Evolutionary conservation across 2,888 invertebrate genomes (phyloP).

Genomic region (Drosophila hawaiiensis): DNA sequence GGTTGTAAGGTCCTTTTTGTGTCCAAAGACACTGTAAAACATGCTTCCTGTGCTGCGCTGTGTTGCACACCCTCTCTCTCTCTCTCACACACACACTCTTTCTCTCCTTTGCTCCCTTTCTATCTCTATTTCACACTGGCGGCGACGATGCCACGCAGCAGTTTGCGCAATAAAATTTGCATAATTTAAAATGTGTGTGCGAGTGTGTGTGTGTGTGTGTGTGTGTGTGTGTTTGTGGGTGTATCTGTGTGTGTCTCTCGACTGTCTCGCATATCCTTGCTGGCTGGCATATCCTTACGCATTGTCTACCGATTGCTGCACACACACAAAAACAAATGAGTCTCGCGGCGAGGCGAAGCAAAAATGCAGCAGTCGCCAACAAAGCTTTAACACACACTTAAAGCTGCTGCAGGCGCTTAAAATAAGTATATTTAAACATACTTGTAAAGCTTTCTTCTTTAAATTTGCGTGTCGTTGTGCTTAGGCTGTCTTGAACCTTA

Average conservation of each 20-base stretch:
- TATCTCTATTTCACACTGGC: slow-evolving; percentile 20
- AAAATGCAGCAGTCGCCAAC: slow-evolving; percentile 45
- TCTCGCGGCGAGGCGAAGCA: slow-evolving; percentile 42
- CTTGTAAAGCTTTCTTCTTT: slow-evolving; percentile 14
- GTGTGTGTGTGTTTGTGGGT: slow-evolving; percentile 40
- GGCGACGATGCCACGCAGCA: slow-evolving; percentile 73
- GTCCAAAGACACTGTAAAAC: slow-evolving; percentile 67
- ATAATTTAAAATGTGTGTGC: slow-evolving; percentile 83
- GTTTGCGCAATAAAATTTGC: slow-evolving; percentile 85
- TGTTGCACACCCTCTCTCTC: slow-evolving; percentile 6
- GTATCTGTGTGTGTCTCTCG: slow-evolving; percentile 43
- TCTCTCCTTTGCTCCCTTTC: background rate
- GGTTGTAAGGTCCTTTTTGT: slow-evolving; percentile 62
- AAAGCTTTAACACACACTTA: slow-evolving; percentile 37
- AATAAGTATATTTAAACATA: background rate
- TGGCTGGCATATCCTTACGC: slow-evolving; percentile 77
- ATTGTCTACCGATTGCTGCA: slow-evolving; percentile 78
- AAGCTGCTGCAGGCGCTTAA: slow-evolving; percentile 14
- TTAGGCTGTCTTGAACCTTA: slow-evolving; percentile 53
- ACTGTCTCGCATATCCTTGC: slow-evolving; percentile 77
- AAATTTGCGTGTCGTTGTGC: slow-evolving; percentile 61
- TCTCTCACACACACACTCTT: background rate
- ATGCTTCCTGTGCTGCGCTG: slow-evolving; percentile 49
- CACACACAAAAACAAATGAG: slow-evolving; percentile 65
- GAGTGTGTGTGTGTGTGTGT: slow-evolving; percentile 14